Conservation (phyloP, 2,113 vertebrate genomes). For the Hyaena hyaena region DNA sequence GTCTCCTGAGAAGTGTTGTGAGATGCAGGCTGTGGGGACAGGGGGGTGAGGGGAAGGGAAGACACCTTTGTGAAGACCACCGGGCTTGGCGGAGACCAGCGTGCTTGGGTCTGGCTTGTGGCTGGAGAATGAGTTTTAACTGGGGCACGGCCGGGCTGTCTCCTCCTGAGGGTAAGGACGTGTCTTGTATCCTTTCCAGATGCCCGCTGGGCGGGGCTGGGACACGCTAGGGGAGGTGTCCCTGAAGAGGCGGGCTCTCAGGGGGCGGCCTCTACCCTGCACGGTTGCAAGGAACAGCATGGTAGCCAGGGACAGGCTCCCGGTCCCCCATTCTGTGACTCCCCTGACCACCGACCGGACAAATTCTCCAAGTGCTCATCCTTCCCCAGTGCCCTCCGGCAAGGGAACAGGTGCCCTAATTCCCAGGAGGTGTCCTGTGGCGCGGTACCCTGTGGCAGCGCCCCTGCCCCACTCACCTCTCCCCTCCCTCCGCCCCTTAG, state of each 20-base stretch:
- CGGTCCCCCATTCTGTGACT: background rate
- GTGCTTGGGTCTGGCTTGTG: background rate
- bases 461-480: rapidly evolving
- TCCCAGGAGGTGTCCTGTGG: background rate
- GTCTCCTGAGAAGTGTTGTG: background rate
- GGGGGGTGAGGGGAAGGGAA: background rate
- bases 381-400: background rate
- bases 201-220: background rate
- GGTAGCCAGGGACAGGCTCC: background rate
- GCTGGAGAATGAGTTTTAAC: background rate
- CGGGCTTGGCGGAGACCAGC: rapidly evolving
- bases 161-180: background rate
- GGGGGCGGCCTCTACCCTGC: rapidly evolving
- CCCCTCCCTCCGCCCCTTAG: background rate
- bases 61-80: background rate
- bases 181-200: no score
- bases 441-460: background rate
- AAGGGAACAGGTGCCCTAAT: background rate
- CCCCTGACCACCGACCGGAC: background rate
- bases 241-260: background rate
- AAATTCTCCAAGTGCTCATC: background rate
- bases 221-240: rapidly evolving
- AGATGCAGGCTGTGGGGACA: background rate
- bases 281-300: background rate
- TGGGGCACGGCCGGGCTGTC: background rate